Base-by-base conservation (phyloP, 2,888 invertebrate species). In the Melanostoma mellinum region DNA sequence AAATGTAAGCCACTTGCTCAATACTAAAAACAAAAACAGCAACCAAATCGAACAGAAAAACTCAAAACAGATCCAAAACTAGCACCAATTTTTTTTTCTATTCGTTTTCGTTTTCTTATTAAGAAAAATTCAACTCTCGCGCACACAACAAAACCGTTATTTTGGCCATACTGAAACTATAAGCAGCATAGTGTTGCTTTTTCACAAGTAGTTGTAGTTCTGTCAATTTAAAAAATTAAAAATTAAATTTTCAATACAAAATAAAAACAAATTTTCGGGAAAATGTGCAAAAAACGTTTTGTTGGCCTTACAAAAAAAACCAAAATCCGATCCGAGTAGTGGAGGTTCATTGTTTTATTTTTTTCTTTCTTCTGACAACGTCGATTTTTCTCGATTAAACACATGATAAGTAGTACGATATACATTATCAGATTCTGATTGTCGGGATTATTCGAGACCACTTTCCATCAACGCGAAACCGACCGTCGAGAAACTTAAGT, bases 1-100 rank as follows among this genome's bases (percentile, higher is more conserved):
- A 67, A 38, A 81, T 81, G 76, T 81, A 72, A 76, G 67, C 50
- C 71, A 67, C 71, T 71, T 71, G 75, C 69, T 80, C 65, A 48
- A 80, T 67, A 61, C 58, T 40, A 52, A 72, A 30, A 6, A 52
- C 42, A 52, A 50, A 52, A 44, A 30, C 10, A 72, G 50, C 52
- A 56, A 44, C 69, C 48, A 35, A 69, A 69, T 38, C 20, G 44
- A 50, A 32, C 38, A 46, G 52, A 40, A 73, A 44, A 30, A n/a
- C 20, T 20, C 32, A 50, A 63, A 44, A 63, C 42, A 52, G 58
- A 76, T n/a, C 10, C 33, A 10, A 50, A 8, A 63, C 36, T 50
- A n/a, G 32, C 56, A 53, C 38, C 10, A 20, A 42, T 56, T 61
- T 36, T 9, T 33, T 60, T 60, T 65, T 36, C 75, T 53, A 48